Base-by-base conservation (phyloP, 1,140 invertebrate genomes). In the Rhynchophorus ferrugineus region DNA sequence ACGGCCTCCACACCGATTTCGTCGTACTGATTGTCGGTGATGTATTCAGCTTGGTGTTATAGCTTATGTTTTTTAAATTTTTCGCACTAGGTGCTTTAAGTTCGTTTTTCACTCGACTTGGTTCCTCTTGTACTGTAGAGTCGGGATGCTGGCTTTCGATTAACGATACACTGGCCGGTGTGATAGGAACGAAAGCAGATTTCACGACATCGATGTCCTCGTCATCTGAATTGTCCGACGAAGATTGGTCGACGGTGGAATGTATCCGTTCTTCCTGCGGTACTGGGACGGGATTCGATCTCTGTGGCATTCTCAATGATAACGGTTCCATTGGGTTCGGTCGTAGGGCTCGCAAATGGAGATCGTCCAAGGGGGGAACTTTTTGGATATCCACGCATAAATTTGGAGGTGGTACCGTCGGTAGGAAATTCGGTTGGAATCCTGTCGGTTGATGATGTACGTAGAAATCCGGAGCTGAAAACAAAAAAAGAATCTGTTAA, bases 1-100 rank as follows among this genome's bases (percentile, higher is more conserved):
- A 87, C 11, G 84, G 85, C 61, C 83, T 74, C 85, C 85, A 87
- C 8, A 87, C 83, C 11, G 79, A 75, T 71, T 85, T 84, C 13
- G 78, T 73, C 14, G 72, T 68, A 18, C 73, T 72, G 60, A 77
- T 70, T 3, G 76, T 62, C 21, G 75, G 75, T 44, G 76, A 70
- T 14, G 64, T 57, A 0, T 81, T 84, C 8, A 78, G 61, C 33
- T 69, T 79, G 0, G 59, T 71, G 72, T 9, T 69, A 66, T 1
- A 71, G 75, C 17, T 75, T 71, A 68, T 47, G 38, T 64, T 60
- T 51, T 70, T 73, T 34, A 68, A 22, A 72, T 65, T 5, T 69
- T 71, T 55, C 70, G 75, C 49, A 73, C 62, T 42, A 66, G 81
- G 77, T 0, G 80, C 78, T 64, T 85, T 86, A 1, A 84, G 60